Base-by-base conservation (phyloP, 2,113 vertebrate species). In the Oncorhynchus nerka region DNA sequence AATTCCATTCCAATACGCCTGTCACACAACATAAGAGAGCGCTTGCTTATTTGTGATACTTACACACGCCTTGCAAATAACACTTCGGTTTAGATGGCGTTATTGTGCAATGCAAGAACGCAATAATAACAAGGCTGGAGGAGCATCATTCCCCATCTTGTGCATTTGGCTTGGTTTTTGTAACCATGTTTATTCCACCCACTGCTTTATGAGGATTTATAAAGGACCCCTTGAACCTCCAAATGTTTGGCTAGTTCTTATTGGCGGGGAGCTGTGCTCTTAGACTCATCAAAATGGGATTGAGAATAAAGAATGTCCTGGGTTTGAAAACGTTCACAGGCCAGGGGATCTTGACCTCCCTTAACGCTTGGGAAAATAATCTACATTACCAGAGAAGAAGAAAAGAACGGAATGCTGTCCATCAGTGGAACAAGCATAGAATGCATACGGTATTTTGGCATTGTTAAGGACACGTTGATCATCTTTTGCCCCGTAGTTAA, bases 151-250 rank as follows among this genome's bases (percentile, higher is more conserved):
- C 13, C 13, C 28, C 65, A 67, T 15, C 65, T 67, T 32, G 69
- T 81, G 74, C 73, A 6, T 75, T 66, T n/a, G 74, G 26, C 70
- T 26, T 80, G 4, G 15, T 19, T 19, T 55, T 15, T 15, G 51
- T 55, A 55, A 55, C 51, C 16, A 55, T 55, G 49, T 55, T 55
- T 55, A 55, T 55, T 19, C 51, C 51, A 19, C 51, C 51, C 32
- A 72, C 1, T 64, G 26, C 11, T 39, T 55, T 55, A 2, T 62
- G 16, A 20, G 28, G 16, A 34, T 26, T 34, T 19, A 55, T 55
- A 5, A 19, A 45, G 39, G 9, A 45, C 9, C 8, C 39, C 39
- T 39, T 45, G 59, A 73, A n/a, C 71, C n/a, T 45, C 59, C 15
- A 16, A 74, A 64, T 65, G 57, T 64, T 74, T 74, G 3, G 59